These are phyloP conservation scores for Philereme transversata DNA, from an alignment of 2,888 invertebrate species.

Conservation along the genomic window DNA sequence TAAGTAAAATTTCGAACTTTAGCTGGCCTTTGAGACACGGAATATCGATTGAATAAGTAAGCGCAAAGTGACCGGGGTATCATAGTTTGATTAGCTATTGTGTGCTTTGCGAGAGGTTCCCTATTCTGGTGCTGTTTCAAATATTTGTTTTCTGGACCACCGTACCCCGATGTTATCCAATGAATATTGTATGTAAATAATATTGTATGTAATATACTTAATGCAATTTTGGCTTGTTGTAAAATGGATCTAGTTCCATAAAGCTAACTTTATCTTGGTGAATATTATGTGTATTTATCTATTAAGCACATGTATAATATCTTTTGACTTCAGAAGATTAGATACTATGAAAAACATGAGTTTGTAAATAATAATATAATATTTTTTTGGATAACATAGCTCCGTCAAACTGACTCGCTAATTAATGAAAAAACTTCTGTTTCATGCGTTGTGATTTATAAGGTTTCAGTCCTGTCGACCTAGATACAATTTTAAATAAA, in stretches of 20 bases:
- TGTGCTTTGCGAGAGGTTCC: slow-evolving; percentile 37
- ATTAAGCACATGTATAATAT: no score
- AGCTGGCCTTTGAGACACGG: slow-evolving; percentile 11
- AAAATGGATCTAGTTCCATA: background rate
- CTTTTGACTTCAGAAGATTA: no score
- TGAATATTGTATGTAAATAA: no score
- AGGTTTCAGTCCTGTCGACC: background rate
- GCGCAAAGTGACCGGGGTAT: slow-evolving; percentile 33
- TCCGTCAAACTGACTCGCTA: no score
- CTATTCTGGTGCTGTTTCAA: slow-evolving; percentile 38
- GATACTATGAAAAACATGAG: no score
- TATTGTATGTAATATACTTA: no score
- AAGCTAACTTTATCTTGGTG: no score
- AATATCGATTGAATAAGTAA: slow-evolving; percentile 37
- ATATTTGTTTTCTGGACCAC: slow-evolving; percentile 29
- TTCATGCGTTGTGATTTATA: background rate
- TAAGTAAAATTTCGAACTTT: slow-evolving; percentile 2
- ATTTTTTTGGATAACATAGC: no score
- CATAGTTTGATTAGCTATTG: slow-evolving; percentile 42
- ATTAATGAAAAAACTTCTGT: no score
- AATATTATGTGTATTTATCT: no score
- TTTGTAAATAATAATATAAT: no score
- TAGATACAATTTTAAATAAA: slow-evolving; percentile 3
- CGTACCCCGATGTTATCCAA: slow-evolving; percentile 13
- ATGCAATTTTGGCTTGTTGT: slow-evolving; percentile 4